Evolutionary conservation across 2,113 vertebrate species (phyloP).

Genomic region (Urocolius indicus): DNA sequence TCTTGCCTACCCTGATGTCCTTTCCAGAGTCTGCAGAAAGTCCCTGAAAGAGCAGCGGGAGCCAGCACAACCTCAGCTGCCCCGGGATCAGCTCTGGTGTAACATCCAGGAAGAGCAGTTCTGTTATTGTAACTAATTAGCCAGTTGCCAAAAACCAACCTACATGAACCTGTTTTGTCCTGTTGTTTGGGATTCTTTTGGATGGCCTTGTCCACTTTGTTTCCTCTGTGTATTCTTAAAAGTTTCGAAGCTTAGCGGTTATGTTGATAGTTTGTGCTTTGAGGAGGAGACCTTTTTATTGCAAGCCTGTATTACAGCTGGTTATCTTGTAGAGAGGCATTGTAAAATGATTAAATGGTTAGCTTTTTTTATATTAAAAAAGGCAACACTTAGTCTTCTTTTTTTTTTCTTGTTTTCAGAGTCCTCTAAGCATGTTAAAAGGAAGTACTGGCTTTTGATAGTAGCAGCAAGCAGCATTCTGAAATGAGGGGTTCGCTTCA

Average conservation of each 20-base stretch:
- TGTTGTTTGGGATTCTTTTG: neutral
- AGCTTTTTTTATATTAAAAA: constrained; percentile 38
- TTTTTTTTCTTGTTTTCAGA: constrained; percentile 25
- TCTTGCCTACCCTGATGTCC: neutral
- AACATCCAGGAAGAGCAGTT: neutral
- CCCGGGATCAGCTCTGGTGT: neutral
- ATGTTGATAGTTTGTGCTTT: constrained; percentile 28
- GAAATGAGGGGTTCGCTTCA: neutral
- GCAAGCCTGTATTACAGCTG: constrained; percentile 30
- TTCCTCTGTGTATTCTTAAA: neutral
- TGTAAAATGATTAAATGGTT: constrained; percentile 65
- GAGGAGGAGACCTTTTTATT: constrained; percentile 4
- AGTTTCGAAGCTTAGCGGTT: constrained; percentile 16
- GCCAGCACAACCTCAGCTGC: neutral
- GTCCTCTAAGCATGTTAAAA: neutral
- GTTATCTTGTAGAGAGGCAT: constrained; percentile 43
- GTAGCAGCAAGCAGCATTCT: neutral
- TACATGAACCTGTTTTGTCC: neutral
- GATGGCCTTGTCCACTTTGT: neutral
- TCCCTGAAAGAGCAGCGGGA: neutral
- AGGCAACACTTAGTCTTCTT: neutral
- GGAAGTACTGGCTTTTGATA: neutral
- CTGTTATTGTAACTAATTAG: neutral
- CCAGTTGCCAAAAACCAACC: neutral
- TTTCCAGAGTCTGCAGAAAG: neutral